Evolutionary conservation across 2,797 vertebrate genomes (phyloP), one percentile per base, ranked within the genome.

Genomic region (Taeniopygia guttata): DNA sequence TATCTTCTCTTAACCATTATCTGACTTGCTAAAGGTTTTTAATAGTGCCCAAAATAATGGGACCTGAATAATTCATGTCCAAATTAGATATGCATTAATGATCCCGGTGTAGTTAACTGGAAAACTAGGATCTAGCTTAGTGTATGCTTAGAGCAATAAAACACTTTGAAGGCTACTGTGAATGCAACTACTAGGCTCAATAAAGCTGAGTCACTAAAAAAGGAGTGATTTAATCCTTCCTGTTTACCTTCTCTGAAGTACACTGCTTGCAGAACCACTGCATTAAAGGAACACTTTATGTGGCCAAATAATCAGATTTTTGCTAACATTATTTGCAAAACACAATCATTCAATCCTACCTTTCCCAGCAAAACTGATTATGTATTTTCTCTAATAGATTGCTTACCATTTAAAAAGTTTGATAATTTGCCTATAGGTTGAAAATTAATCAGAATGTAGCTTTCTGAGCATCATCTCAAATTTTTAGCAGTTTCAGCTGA

Each of bases 11-110:
- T 95, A 90, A 62, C 78, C 68, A 54, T 91, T 87, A 92, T 75
- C 87, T 94, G 87, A 80, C 83, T 92, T 72, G 72, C 81, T 66
- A 89, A 87, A 80, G 78, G n/a, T 80, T 95, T 94, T 94, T 94
- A 94, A 87, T 90, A 83, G 77, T 66, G 60, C 64, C 43, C 48
- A 89, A 42, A 85, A 67, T 90, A 87, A 94, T 74, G 77, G 48
- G 25, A 89, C 64, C 13, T 94, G 92, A 95, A 96, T 95, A 95
- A 96, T 96, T 95, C 95, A 95, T 93, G 67, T 84, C 42, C 78
- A 77, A 95, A 94, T 93, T 93, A 95, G 84, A 87, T 84, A 93
- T 63, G 56, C 88, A 95, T 92, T 95, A 95, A 76, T 84, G 74
- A 69, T 76, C 67, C 42, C 27, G 45, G 70, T 60, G 93, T 79